A percentile compares a stretch with the other conserved stretches of the same genome.
These are phyloP conservation scores for Aphidius colemani DNA, from an alignment of 2,888 invertebrate species.

Conservation along the genomic window DNA sequence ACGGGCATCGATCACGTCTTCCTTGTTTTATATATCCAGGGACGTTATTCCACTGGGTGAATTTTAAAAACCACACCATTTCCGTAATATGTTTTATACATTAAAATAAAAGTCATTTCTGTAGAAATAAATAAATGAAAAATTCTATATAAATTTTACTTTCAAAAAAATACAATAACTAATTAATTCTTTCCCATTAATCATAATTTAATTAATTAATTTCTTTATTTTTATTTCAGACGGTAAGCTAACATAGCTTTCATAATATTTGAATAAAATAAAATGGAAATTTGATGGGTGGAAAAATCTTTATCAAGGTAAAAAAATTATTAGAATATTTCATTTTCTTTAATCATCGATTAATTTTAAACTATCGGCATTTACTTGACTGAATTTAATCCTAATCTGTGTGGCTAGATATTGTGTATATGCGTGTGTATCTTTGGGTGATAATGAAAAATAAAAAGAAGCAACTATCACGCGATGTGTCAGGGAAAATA, in stretches of 20 bases:
- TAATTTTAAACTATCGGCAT: constrained; percentile 56
- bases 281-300: no score
- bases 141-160: background rate
- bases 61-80: constrained; percentile 24
- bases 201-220: no score
- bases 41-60: constrained; percentile 23
- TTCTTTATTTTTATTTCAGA: no score
- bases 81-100: constrained; percentile 19
- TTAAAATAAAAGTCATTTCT: constrained; percentile 11
- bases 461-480: constrained; percentile 15
- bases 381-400: constrained; percentile 8
- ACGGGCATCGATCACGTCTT: constrained; percentile 61
- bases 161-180: background rate
- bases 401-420: constrained; percentile 18
- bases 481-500: constrained; percentile 27
- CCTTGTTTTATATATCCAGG: constrained; percentile 40
- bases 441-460: no score
- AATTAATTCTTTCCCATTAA: no score
- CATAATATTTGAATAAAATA: no score
- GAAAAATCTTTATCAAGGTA: background rate
- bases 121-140: background rate
- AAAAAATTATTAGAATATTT: background rate
- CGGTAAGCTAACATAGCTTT: no score
- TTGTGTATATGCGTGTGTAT: background rate
- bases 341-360: constrained; percentile 31